These are phyloP conservation scores for Porites evermanni DNA, from an alignment of 92 coral and sea anemone species.

Conservation along the genomic window DNA sequence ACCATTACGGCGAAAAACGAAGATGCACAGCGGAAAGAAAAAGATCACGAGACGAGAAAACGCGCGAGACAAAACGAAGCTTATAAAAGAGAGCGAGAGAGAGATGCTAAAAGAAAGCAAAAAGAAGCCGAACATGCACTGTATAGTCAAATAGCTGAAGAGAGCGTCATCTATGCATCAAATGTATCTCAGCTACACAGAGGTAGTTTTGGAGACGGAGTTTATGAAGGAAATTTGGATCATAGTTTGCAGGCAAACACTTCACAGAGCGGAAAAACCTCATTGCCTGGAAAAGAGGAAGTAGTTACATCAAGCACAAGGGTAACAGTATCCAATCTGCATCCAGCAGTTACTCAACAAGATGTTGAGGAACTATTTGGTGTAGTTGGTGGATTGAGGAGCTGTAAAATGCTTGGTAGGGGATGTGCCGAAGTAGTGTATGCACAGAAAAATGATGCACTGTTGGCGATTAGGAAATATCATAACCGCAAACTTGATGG, in stretches of 20 bases:
- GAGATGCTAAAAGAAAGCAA: conserved; percentile 1
- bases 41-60: conserved; percentile 7
- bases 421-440: conserved; percentile 90
- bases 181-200: conserved; percentile 16
- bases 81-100: conserved; percentile 21
- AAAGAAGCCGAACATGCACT: not conserved
- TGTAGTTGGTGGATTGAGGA: conserved; percentile 78
- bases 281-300: conserved; percentile 38
- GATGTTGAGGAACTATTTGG: conserved; percentile 91
- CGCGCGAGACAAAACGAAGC: conserved; percentile 28
- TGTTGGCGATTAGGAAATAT: conserved; percentile 71
- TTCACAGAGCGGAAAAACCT: conserved; percentile 22
- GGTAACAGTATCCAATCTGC: conserved; percentile 83
- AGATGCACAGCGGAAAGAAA: conserved; percentile 19
- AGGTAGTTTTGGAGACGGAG: conserved; percentile 27
- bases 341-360: conserved; percentile 79
- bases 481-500: conserved; percentile 93
- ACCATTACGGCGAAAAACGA: conserved; percentile 73
- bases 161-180: conserved; percentile 4
- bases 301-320: conserved; percentile 32
- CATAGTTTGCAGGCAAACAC: conserved; percentile 10
- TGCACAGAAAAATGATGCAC: conserved; percentile 76
- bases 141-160: conserved; percentile 8
- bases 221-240: conserved; percentile 69
- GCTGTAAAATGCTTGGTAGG: conserved; percentile 79